phyloP scores from a whole-genome alignment of 1,140 invertebrate species.

The Euglossa dilemma region DNA sequence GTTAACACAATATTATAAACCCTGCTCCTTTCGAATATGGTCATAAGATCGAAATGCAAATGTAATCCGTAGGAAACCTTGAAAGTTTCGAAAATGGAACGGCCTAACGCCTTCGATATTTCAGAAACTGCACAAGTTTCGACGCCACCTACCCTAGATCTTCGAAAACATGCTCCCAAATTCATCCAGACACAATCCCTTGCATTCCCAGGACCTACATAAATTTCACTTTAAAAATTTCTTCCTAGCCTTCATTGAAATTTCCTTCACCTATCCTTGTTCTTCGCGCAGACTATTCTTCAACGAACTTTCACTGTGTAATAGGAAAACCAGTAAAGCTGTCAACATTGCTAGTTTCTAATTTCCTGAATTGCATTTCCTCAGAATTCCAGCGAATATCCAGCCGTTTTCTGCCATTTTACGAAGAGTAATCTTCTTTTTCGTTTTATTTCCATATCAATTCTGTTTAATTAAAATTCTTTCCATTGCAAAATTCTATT shows the following conservation, averaged over 20 bases:
- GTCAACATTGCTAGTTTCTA: no score
- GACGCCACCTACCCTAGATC: neutral
- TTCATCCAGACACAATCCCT: neutral
- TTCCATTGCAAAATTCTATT: no score
- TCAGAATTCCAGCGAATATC: no score
- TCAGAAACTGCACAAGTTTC: neutral
- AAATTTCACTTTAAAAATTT: constrained; percentile 7
- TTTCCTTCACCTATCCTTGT: neutral
- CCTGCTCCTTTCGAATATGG: neutral
- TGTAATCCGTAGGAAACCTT: neutral
- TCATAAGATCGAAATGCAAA: neutral
- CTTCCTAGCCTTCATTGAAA: neutral
- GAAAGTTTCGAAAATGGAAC: constrained; percentile 4
- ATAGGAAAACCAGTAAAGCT: neutral
- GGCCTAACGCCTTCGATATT: neutral
- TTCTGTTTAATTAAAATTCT: no score
- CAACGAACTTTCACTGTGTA: neutral
- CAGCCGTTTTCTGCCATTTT: no score
- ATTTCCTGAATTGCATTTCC: no score
- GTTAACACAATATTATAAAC: no score
- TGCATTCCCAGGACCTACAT: neutral
- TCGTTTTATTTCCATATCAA: neutral
- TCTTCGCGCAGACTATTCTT: no score
- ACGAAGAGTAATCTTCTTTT: neutral
- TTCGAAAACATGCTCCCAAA: neutral